Base-by-base conservation (phyloP, 2,888 invertebrate genomes). In the Colletes collaris region DNA sequence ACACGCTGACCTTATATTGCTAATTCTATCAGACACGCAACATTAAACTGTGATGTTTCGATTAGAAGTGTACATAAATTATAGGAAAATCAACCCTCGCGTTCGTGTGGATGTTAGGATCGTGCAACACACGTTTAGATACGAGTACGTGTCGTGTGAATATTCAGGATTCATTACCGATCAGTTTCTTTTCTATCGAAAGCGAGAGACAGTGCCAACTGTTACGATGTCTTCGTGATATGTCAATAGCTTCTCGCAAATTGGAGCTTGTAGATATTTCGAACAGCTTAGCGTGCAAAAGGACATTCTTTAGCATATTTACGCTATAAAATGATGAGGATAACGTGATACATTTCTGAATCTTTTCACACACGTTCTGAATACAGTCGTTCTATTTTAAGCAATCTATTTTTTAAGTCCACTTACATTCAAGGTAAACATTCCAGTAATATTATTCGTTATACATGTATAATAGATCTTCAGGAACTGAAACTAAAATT, bases 301-400 rank as follows among this genome's bases (percentile, higher is more conserved):
- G 56, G 71, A 85, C 71, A 82, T 78, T 77, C 79, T 83, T 79
- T 62, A 80, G 71, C 71, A 67, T 71, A 63, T 80, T 80, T 79
- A 56, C 76, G 37, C 72, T 59, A 81, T 85, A 27, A 27, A 27
- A 27, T 27, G 27, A 27, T 27, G 27, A 27, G 27, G 27, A 27
- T 27, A 27, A 27, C 27, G 27, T 27, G 27, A 27, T 27, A 27
- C 27, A 27, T 27, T 27, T 27, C 27, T 27, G 27, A 27, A 27
- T 27, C 27, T 27, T 27, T 27, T 27, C 27, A 27, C 27, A 27
- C 27, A 27, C 27, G 27, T 27, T 27, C 2, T 27, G 27, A 27
- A 27, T 27, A 27, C 2, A 27, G 27, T 27, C 27, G 27, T 27
- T 27, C 27, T 27, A 27, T 27, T 27, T 27, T 27, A 27, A 27